Percentiles rank a stretch among this genome's conserved stretches.
Evolutionary conservation across 1,140 invertebrate genomes (phyloP).

Genomic region (Papilio dardanus): DNA sequence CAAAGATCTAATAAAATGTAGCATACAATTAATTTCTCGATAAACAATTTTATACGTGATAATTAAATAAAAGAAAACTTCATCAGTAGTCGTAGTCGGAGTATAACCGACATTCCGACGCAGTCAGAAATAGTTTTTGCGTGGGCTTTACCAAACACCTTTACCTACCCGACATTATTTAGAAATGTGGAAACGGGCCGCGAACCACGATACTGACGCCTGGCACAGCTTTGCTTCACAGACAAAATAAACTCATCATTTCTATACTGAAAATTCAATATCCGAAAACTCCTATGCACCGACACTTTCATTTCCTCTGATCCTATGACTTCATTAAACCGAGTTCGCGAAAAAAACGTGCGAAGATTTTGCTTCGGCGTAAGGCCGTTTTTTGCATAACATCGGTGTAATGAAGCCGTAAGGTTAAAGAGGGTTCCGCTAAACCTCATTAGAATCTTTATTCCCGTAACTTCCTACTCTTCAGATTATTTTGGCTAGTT

Average conservation of each 20-base stretch:
- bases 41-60: slow-evolving; percentile 33
- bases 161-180: slow-evolving; percentile 57
- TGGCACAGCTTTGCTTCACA: not conserved
- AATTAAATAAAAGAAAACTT: slow-evolving; percentile 37
- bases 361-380: no score
- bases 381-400: no score
- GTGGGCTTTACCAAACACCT: slow-evolving; percentile 56
- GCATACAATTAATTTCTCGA: not conserved
- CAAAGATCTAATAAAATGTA: not conserved
- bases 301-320: no score
- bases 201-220: slow-evolving; percentile 22
- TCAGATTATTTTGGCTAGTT: no score
- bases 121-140: slow-evolving; percentile 53
- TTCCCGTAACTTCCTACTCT: no score
- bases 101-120: slow-evolving; percentile 48
- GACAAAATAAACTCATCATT: not conserved
- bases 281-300: no score
- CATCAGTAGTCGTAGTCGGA: slow-evolving; percentile 36
- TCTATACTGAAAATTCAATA: no score
- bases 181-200: slow-evolving; percentile 49
- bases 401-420: no score
- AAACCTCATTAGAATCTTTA: no score
- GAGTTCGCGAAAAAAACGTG: no score
- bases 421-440: no score
- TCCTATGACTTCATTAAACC: no score